phyloP scores from a whole-genome alignment of 92 coral and sea anemone species.

The Chrysogorgia sp. region DNA sequence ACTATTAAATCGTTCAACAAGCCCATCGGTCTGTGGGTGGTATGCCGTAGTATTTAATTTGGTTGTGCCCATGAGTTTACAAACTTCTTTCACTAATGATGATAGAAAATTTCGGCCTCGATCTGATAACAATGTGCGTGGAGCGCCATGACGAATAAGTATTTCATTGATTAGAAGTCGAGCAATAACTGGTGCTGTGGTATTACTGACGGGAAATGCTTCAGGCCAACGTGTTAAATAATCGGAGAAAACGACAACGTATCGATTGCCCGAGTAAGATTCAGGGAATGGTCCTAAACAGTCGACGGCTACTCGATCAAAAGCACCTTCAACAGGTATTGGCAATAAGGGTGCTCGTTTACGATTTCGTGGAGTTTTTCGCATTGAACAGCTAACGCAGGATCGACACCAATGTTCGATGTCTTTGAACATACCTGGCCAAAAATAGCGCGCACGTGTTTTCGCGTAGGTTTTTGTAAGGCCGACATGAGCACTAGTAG shows the following conservation, averaged over 20 bases:
- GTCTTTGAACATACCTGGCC: slow-evolving; percentile 68
- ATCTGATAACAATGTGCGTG: slow-evolving; percentile 58
- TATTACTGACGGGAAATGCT: slow-evolving; percentile 57
- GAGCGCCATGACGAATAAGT: slow-evolving; percentile 57
- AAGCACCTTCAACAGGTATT: slow-evolving; percentile 46
- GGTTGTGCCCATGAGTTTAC: no score
- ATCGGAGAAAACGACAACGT: slow-evolving; percentile 60
- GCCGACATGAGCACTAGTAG: slow-evolving; percentile 64
- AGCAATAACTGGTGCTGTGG: slow-evolving; percentile 53
- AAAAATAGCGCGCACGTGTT: slow-evolving; percentile 50
- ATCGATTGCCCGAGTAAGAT: slow-evolving; percentile 57
- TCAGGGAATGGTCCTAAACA: slow-evolving; percentile 69
- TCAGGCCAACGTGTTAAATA: slow-evolving; percentile 69
- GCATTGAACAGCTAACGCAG: slow-evolving; percentile 57
- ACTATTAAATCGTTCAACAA: slow-evolving; percentile 41
- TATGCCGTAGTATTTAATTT: slow-evolving; percentile 40
- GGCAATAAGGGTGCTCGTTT: slow-evolving; percentile 36
- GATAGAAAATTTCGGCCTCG: no score
- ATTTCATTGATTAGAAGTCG: slow-evolving; percentile 56
- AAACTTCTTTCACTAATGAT: no score
- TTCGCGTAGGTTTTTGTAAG: slow-evolving; percentile 62
- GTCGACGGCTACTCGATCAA: slow-evolving; percentile 60
- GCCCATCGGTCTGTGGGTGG: slow-evolving; percentile 41
- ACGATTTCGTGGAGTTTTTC: slow-evolving; percentile 47
- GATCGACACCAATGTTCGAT: slow-evolving; percentile 63